Conservation (phyloP, 2,888 invertebrate species). For the Chloromyia formosa region DNA sequence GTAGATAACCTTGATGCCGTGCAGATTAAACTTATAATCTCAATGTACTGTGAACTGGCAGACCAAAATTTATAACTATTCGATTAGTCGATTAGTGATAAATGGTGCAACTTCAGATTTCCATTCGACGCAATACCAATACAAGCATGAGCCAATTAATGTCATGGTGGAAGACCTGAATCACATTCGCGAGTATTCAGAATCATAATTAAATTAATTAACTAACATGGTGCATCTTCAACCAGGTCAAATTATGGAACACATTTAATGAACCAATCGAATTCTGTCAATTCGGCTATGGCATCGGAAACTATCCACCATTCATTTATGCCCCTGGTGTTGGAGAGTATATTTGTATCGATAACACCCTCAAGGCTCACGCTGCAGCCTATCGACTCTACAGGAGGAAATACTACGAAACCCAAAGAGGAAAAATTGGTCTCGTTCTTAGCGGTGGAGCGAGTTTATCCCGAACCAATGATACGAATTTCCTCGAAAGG, state of each 20-base stretch:
- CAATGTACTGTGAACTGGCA: too few species aligned
- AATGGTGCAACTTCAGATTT: too few species aligned
- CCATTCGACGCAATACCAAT: too few species aligned
- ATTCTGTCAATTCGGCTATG: constrained; percentile 65
- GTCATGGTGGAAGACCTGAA: too few species aligned
- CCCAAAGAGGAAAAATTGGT: constrained; percentile 57
- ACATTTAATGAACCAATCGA: constrained; percentile 69
- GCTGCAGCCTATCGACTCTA: constrained; percentile 64
- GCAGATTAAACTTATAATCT: too few species aligned
- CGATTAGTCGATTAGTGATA: too few species aligned
- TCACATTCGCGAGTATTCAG: too few species aligned
- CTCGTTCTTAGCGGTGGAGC: constrained; percentile 55
- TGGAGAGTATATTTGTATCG: constrained; percentile 66
- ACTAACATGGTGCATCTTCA: too few species aligned
- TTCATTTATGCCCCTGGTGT: constrained; percentile 63
- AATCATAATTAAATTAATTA: too few species aligned
- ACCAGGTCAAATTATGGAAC: constrained; percentile 66
- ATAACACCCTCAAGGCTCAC: constrained; percentile 67
- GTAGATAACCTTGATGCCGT: too few species aligned
- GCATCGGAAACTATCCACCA: constrained; percentile 57
- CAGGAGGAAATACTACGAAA: constrained; percentile 59
- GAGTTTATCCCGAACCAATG: constrained; percentile 53
- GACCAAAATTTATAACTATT: too few species aligned
- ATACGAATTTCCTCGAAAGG: constrained; percentile 52
- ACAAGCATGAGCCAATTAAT: too few species aligned